Evolutionary conservation across 2,888 invertebrate species (phyloP), one percentile per base, ranked within the genome.

Genomic region (Dione vanillae): DNA sequence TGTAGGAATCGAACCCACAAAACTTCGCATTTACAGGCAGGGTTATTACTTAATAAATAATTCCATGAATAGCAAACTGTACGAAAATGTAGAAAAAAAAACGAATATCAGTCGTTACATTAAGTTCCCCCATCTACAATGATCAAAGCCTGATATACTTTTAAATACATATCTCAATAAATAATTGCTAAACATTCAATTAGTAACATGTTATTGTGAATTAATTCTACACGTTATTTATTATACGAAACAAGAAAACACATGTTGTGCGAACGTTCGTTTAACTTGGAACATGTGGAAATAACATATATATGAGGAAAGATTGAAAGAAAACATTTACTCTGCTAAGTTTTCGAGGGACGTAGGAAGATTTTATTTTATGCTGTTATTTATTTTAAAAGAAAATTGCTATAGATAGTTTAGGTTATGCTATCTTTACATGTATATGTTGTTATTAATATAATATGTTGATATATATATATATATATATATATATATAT

Each of bases 241-340:
- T 45, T 10, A 9, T 19, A 11, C n/a, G 16, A 27, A 19, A 45
- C 45, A 61, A 27, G n/a, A 43, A 59, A 43, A 59, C 41, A 59
- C n/a, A 43, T 20, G 20, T 20, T 20, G n/a, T 27, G 12, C 3
- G 41, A 12, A 11, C 43, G 7, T 40, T n/a, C 27, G n/a, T n/a
- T 61, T 27, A 45, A 20, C 61, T n/a, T n/a, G 11, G 61, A 61
- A 61, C 37, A 6, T 61, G 16, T 45, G 9, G 45, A 45, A 61
- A 61, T 61, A 61, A 61, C 27, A 45, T 45, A 45, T 45, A 61
- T 61, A 61, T 27, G n/a, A 27, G 10, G 45, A 43, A 61, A n/a
- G 9, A 45, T 27, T 61, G 9, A 61, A 61, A 14, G n/a, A 61
- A 45, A 61, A 45, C 45, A 45, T 61, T 45, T 61, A 45, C 45